These are phyloP conservation scores for Synodontis membranacea DNA, from an alignment of 2,113 vertebrate species.

Conservation along the genomic window DNA sequence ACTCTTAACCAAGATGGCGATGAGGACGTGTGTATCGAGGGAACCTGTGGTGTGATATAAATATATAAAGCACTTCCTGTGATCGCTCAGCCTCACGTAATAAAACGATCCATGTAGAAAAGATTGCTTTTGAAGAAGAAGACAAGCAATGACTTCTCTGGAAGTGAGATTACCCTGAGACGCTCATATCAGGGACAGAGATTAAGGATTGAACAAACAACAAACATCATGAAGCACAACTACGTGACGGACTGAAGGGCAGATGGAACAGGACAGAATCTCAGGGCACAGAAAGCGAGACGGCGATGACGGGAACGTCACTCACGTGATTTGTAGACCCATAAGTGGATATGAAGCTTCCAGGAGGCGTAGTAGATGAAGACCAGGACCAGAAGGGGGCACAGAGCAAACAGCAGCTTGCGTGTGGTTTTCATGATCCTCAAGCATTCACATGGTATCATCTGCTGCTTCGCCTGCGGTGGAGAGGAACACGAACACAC, in stretches of 20 bases:
- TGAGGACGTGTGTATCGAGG: neutral
- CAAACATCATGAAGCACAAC: slow-evolving; percentile 2
- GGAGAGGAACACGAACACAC: neutral
- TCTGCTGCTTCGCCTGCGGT: slow-evolving; percentile 80
- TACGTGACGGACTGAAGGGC: slow-evolving; percentile 37
- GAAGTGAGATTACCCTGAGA: neutral
- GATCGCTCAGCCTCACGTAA: neutral
- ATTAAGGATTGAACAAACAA: neutral
- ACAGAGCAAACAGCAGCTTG: slow-evolving; percentile 93
- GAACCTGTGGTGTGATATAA: neutral
- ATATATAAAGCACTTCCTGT: neutral
- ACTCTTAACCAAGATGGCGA: neutral
- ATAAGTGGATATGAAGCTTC: slow-evolving; percentile 88
- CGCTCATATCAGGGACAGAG: neutral
- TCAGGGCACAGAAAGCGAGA: neutral
- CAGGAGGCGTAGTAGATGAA: slow-evolving; percentile 95
- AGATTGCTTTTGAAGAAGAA: too few relatives aligned
- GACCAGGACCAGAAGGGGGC: slow-evolving; percentile 91
- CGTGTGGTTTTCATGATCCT: slow-evolving; percentile 89
- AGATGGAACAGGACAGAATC: neutral
- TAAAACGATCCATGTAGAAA: too few relatives aligned
- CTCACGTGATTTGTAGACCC: slow-evolving; percentile 94
- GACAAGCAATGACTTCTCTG: too few relatives aligned
- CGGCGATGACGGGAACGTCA: slow-evolving; percentile 54
- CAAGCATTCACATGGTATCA: slow-evolving; percentile 86